Evolutionary conservation across 2,888 invertebrate species (phyloP).

Genomic region (Conomelus anceps): DNA sequence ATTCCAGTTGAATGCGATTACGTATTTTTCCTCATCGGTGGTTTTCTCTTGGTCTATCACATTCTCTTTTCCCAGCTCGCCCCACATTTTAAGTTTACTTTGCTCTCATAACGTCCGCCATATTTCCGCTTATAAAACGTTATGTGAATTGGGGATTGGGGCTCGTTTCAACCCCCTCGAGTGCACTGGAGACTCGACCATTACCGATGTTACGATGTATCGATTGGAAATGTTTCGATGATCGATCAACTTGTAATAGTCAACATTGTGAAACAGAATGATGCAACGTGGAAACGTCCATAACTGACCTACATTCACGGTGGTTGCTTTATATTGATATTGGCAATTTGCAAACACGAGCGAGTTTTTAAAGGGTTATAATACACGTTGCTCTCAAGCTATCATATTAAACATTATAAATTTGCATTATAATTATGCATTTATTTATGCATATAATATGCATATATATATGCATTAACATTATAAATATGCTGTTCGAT

Average conservation of each 20-base stretch:
- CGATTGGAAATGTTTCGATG: not conserved
- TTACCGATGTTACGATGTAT: not conserved
- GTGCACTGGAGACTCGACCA: not conserved
- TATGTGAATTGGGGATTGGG: not conserved
- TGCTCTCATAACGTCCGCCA: not conserved
- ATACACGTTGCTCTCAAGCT: not conserved
- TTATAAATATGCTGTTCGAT: no score
- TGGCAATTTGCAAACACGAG: not conserved
- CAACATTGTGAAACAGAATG: not conserved
- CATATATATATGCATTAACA: no score
- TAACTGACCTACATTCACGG: not conserved
- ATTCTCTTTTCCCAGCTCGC: not conserved
- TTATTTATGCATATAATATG: no score
- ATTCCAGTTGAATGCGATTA: no score
- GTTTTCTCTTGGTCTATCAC: not conserved
- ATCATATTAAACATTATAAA: no score
- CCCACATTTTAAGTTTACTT: not conserved
- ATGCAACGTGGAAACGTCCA: not conserved
- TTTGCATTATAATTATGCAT: no score
- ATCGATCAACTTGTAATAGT: not conserved
- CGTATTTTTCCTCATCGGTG: no score
- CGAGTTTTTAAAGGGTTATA: not conserved
- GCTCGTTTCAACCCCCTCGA: not conserved
- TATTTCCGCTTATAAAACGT: not conserved
- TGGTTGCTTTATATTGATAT: not conserved